Base-by-base conservation (phyloP, 2,797 vertebrate genomes). In the Garrulus glandarius region DNA sequence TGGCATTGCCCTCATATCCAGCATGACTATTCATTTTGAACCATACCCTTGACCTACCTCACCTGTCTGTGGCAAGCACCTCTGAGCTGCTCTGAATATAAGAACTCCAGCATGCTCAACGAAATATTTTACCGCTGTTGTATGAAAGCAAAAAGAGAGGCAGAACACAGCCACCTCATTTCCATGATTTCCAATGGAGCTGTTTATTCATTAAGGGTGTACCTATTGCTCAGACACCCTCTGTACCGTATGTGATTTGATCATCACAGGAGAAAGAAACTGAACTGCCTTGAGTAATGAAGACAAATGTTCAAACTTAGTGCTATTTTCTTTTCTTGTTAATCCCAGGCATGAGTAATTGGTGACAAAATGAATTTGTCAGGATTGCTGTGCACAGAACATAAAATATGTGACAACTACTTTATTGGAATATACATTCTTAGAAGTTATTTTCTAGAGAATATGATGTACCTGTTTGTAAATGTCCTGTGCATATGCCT, bases 321-420 rank as follows among this genome's bases (percentile, higher is more conserved):
- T 77, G 98, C 98, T 87, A 97, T 98, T 97, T 98, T 99, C 93
- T 98, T 99, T 72, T 94, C 98, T 30, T 99, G 98, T 74, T 99
- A 98, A 49, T 98, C 98, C 87, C 98, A 94, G 83, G 98, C 96
- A 95, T 97, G 98, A 91, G 97, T 97, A 81, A 98, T 97, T 96
- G 98, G 95, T 98, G 98, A 98, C 63, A 98, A 98, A 98, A 99
- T 98, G 39, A 98, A 98, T 96, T 98, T 99, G 97, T 98, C 98
- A 91, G 99, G 96, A 89, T 98, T 98, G 86, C 98, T 99, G 95
- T 82, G 78, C 49, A 82, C 14, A 87, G 68, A 97, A 91, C 80
- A 95, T 89, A 93, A 96, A 96, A 92, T 64, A 90, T 26, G 55
- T 24, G 85, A 68, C 22, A 83, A 81, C 39, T 47, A 59, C 55